phyloP scores from a whole-genome alignment of 2,797 vertebrate species.

The Aythya fuligula region DNA sequence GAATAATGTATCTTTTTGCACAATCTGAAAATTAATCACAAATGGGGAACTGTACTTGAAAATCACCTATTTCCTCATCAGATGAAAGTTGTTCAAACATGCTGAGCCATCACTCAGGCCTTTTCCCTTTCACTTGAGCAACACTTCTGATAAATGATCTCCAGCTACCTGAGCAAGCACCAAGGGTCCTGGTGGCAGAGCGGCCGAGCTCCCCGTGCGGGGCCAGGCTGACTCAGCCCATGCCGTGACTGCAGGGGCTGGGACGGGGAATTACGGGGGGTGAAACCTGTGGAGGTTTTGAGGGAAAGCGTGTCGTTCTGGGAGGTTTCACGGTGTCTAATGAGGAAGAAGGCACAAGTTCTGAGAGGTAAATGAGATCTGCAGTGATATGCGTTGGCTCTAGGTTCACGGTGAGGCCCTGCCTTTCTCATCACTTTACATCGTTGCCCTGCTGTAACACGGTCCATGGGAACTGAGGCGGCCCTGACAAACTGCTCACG shows the following conservation, averaged over 20 bases:
- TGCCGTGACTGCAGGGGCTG: rapidly evolving
- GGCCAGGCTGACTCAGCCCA: not conserved
- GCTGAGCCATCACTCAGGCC: rapidly evolving
- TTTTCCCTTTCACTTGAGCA: not conserved
- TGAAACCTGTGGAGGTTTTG: not conserved
- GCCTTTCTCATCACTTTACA: not conserved
- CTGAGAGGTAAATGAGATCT: not conserved
- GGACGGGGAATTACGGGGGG: rapidly evolving
- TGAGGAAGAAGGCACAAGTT: not conserved
- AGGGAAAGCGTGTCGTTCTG: not conserved
- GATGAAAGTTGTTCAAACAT: not conserved
- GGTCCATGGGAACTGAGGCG: rapidly evolving
- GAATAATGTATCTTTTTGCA: constrained; percentile 24
- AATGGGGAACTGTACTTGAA: not conserved
- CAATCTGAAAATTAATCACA: constrained; percentile 18
- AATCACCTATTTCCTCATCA: not conserved
- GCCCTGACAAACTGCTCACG: not conserved
- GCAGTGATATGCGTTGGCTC: rapidly evolving
- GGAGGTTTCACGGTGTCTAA: not conserved
- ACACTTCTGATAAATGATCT: not conserved
- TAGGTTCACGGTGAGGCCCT: not conserved
- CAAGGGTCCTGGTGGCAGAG: not conserved
- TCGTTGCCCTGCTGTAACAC: not conserved
- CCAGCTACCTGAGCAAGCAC: not conserved
- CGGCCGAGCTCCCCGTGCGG: not conserved